A percentile compares a stretch with the other conserved stretches of the same genome.
Evolutionary conservation across 2,888 invertebrate species (phyloP).

Genomic region (Myopa tessellatipennis): DNA sequence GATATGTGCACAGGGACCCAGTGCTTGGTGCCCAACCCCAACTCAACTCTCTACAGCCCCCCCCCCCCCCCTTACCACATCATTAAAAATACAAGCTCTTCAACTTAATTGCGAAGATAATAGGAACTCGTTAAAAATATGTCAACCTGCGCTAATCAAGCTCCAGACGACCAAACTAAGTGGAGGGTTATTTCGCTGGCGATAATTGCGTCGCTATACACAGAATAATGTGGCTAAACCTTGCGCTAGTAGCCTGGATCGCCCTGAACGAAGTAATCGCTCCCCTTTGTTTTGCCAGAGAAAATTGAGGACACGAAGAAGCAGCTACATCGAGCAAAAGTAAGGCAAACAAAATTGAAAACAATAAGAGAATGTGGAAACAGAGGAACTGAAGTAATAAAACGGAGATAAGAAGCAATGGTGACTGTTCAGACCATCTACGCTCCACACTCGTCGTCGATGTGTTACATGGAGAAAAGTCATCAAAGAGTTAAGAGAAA

Average conservation of each 20-base stretch:
- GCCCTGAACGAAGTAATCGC: background rate
- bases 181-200: background rate
- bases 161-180: conserved; percentile 7
- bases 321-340: too few relatives aligned
- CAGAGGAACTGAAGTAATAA: background rate
- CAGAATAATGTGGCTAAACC: background rate
- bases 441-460: background rate
- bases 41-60: background rate
- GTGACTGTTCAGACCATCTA: background rate
- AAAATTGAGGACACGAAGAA: background rate
- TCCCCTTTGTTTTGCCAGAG: conserved; percentile 7
- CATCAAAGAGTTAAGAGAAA: too few relatives aligned
- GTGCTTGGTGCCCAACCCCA: too few relatives aligned
- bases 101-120: background rate
- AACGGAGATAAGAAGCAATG: background rate
- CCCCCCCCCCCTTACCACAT: background rate
- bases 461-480: too few relatives aligned
- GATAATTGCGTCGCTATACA: background rate
- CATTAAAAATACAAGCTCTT: background rate
- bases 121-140: conserved; percentile 28
- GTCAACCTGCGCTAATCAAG: conserved; percentile 29
- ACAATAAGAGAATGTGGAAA: background rate
- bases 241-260: conserved; percentile 8
- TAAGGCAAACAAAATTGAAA: background rate
- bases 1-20: too few relatives aligned